Base-by-base conservation (phyloP, 2,113 vertebrate species). In the Lasiurus borealis region DNA sequence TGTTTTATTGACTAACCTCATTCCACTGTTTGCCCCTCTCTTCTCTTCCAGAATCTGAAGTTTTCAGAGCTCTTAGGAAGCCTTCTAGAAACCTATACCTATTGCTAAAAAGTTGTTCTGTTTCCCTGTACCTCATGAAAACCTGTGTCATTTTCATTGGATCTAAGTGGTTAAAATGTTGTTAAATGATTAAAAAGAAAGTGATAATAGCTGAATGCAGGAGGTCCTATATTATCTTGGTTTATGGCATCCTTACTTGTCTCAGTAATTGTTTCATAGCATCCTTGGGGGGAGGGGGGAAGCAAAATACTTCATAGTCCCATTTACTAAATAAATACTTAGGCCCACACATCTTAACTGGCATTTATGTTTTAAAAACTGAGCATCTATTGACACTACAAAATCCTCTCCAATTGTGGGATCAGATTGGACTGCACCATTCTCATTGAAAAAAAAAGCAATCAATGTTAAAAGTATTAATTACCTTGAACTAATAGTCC, bases 271-370 rank as follows among this genome's bases (percentile, higher is more conserved):
- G 23, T 72, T 73, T 82, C 44, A 72, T 14, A 3, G 19, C 36
- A 92, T 75, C 27, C 27, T 46, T 85, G 18, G 40, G 3, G 40
- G 40, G 40, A 5, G 5, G 40, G 40, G 40, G 40, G 40, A 3
- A 40, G 91, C 44, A 29, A 48, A 48, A 48, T 64, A 66, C 5
- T 15, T 5, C 81, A 68, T 10, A 57, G 18, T 76, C 44, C 11
- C n/a, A 75, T 44, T 83, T 83, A 44, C 52, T 72, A 95, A 92
- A 83, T 72, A 95, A 92, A 83, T 57, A 66, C 15, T 80, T 89
- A 54, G 5, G 8, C 85, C 3, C 21, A 90, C 87, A 6, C 31
- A 64, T 29, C n/a, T 85, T 85, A 64, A 14, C 59, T 77, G 64
- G 3, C 12, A 85, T 69, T 81, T 40, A 36, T 59, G n/a, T 66